phyloP scores from a whole-genome alignment of 1,140 invertebrate genomes.

The Charaxes varanes region DNA sequence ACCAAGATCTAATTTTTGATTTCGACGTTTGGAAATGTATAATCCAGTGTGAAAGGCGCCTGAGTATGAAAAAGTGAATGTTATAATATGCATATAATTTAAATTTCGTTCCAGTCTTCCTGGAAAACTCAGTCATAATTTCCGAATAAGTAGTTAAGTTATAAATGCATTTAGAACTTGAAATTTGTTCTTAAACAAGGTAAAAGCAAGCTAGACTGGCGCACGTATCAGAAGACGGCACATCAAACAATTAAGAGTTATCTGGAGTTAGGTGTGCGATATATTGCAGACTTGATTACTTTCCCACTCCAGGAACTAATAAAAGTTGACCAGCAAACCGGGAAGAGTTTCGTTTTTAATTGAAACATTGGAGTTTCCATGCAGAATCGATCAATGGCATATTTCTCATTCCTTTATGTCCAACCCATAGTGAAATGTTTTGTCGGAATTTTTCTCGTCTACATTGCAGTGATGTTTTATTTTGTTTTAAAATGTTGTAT shows the following conservation, averaged over 20 bases:
- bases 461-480: not conserved
- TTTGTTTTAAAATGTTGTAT: not conserved
- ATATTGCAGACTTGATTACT: conserved; percentile 62
- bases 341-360: conserved; percentile 59
- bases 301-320: conserved; percentile 58
- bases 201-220: conserved; percentile 25
- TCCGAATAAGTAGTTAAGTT: conserved; percentile 1
- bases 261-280: conserved; percentile 46
- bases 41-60: no score
- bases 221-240: conserved; percentile 37
- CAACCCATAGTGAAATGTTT: conserved; percentile 3
- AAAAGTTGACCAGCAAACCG: conserved; percentile 63
- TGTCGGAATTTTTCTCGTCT: not conserved
- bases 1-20: no score
- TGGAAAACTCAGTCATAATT: not conserved
- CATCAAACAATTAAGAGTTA: conserved; percentile 62
- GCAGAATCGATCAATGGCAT: conserved; percentile 32
- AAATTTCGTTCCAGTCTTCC: no score
- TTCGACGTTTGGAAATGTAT: no score
- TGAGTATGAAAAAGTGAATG: no score
- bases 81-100: no score
- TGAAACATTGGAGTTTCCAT: conserved; percentile 47
- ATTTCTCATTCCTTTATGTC: conserved; percentile 20
- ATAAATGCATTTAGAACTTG: conserved; percentile 30
- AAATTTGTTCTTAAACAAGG: conserved; percentile 32